Evolutionary conservation across 1,140 invertebrate species (phyloP), one percentile per base, ranked within the genome.

Genomic region (Conopomorpha cramerella): DNA sequence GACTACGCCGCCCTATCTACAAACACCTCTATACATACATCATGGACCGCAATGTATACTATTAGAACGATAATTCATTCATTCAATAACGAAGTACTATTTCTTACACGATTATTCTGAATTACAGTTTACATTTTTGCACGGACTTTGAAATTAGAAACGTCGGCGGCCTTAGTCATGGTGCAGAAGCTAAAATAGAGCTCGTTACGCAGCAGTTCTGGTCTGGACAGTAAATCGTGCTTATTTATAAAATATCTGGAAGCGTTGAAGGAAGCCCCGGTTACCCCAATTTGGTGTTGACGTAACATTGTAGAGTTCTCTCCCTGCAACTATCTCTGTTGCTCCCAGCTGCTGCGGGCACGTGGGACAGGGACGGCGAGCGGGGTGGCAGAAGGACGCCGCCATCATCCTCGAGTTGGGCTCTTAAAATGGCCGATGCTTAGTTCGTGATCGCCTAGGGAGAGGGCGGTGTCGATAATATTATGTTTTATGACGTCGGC

Each of bases 361-460:
- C 8, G 43, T 18, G 17, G 35, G 38, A 45, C 12, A 29, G 32
- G 27, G 38, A 45, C 19, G 19, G 12, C 4, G 12, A 19, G 25
- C 36, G 33, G 23, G 16, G 16, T 27, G 17, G 28, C 30, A 25
- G 38, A 25, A 30, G 27, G 4, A 10, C 35, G 34, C 51, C 54
- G 52, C 56, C 51, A 23, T 23, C 19, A 23, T 23, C 51, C 55
- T 64, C 61, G 62, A 62, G 55, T 68, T 67, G 53, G 56, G 49
- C 54, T 59, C 55, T 63, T 66, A 65, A 68, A 72, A 72, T 70
- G 67, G 67, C 63, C 67, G 67, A 62, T 68, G 58, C 57, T 71
- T 67, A 70, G 67, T 70, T 67, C 65, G 65, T 70, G 67, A 70
- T 72, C 59, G 67, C 61, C 63, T 68, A 65, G 65, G 65, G 67